Evolutionary conservation across 2,888 invertebrate species (phyloP), one percentile per base, ranked within the genome.

Genomic region (Electrophaes corylata): DNA sequence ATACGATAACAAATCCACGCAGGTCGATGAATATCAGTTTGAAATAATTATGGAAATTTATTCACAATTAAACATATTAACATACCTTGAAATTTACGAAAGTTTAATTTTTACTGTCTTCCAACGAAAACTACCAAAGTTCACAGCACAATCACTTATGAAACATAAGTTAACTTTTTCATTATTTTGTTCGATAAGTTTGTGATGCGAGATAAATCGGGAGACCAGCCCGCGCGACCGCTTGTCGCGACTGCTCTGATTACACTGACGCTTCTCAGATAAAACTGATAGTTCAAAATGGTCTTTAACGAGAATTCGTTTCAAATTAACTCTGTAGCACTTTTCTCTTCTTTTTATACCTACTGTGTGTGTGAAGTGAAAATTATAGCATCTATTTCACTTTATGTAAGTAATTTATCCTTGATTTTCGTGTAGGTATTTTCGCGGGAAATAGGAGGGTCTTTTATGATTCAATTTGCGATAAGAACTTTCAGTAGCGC

Each of bases 1-100:
- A 83, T 39, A 64, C 56, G 81, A 80, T 84, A 82, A 78, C 75
- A 52, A 70, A 71, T 29, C 40, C 14, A 40, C 39, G n/a, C n/a
- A 39, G 65, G 67, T 60, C 59, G 71, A 76, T 76, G 68, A 48
- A 40, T 44, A 31, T 45, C 20, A 10, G 10, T 45, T 31, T 39
- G n/a, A 49, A 44, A 23, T 43, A 45, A 37, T 35, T 39, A 50
- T 44, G 69, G 67, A 72, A 75, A 73, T 72, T 71, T 68, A 70
- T 72, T 71, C 67, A 70, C 1, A 29, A 71, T 70, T 48, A 51
- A 59, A 60, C 14, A 50, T 50, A 45, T 20, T 23, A 44, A 54
- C n/a, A 8, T 58, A 58, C 44, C 26, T 41, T 16, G 50, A 57
- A 40, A 45, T 49, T 56, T 37, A 47, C n/a, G 43, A 10, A 47